Conservation (phyloP, 2,888 invertebrate genomes). For the Metalampra italica region DNA sequence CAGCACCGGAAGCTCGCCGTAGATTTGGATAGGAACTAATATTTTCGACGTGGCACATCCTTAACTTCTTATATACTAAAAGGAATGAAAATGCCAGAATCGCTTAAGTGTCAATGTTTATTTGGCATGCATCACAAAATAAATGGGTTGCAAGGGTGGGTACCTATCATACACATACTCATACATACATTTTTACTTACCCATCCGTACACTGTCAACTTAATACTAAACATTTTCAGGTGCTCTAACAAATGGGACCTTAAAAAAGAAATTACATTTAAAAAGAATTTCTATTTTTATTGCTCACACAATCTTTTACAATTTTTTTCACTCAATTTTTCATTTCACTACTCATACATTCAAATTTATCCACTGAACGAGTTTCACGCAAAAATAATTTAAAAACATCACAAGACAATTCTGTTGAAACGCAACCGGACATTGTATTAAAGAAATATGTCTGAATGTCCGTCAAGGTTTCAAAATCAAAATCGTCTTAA, state of each 20-base stretch:
- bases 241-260: conserved; percentile 11
- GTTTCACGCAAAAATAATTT: background rate
- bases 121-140: conserved; percentile 64
- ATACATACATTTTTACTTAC: conserved; percentile 19
- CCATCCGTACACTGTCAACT: conserved; percentile 14
- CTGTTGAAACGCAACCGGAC: background rate
- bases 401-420: conserved; percentile 4
- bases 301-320: background rate
- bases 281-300: background rate
- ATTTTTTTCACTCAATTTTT: conserved; percentile 1
- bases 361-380: background rate
- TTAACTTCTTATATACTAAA: too few species aligned
- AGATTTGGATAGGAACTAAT: too few species aligned
- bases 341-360: background rate
- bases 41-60: too few species aligned
- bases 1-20: too few species aligned
- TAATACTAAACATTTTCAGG: conserved; percentile 10
- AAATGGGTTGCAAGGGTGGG: conserved; percentile 25
- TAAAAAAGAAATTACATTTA: conserved; percentile 15
- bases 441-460: background rate
- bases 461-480: background rate
- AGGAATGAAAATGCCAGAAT: conserved; percentile 22
- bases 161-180: conserved; percentile 20
- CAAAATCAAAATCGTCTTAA: conserved; percentile 1
- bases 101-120: conserved; percentile 46